Conservation (phyloP, 2,797 vertebrate species). For the Pipistrellus nathusii region DNA sequence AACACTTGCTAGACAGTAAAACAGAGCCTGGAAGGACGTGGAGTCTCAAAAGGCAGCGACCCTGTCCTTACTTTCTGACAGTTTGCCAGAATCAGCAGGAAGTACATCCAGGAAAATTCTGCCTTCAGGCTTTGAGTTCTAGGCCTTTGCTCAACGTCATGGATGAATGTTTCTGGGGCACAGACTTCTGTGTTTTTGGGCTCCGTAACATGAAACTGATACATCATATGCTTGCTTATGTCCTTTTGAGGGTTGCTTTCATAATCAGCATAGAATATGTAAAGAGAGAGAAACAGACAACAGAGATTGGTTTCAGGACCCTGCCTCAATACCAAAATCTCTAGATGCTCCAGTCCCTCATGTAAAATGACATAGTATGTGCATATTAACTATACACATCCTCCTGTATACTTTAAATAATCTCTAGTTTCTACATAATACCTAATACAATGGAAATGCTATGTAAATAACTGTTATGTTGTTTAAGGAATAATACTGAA, state of each 20-base stretch:
- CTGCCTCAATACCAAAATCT: not conserved
- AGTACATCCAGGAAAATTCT: not conserved
- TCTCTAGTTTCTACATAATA: not conserved
- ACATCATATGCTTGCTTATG: not conserved
- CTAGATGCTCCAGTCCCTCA: not conserved
- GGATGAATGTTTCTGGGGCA: not conserved
- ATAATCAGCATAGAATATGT: not conserved
- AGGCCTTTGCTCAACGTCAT: not conserved
- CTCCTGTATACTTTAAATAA: not conserved
- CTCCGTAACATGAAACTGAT: not conserved
- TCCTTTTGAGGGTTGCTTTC: not conserved
- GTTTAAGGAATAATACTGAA: not conserved
- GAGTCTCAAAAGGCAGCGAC: not conserved
- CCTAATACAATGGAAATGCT: not conserved
- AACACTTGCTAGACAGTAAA: constrained; percentile 40
- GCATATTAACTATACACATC: not conserved
- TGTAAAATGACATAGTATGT: not conserved
- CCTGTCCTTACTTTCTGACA: not conserved
- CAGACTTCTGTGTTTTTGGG: not conserved
- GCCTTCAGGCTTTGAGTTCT: not conserved
- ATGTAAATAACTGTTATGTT: not conserved
- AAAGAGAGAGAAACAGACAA: not conserved
- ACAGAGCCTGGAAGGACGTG: not conserved
- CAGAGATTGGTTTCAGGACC: not conserved
- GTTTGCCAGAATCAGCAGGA: not conserved